Percentiles rank a stretch among this genome's conserved stretches.
Conservation (phyloP, 2,888 invertebrate genomes). For the Neoascia interrupta region DNA sequence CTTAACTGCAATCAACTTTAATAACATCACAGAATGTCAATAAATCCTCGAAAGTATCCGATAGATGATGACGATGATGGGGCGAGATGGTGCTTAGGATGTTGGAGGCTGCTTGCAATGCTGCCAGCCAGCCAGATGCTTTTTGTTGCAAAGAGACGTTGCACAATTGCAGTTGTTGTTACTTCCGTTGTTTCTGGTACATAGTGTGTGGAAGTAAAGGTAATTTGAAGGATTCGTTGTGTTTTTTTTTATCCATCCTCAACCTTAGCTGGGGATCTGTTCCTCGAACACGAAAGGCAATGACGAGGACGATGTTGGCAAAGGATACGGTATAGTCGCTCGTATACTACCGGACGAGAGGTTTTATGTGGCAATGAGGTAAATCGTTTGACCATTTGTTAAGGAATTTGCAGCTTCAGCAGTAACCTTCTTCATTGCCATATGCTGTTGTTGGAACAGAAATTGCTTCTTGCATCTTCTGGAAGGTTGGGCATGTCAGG, state of each 20-base stretch:
- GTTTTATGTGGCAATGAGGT: constrained; percentile 64
- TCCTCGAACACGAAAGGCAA: constrained; percentile 35
- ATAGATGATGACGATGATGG: constrained; percentile 68
- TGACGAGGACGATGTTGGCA: no score
- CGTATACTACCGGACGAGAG: constrained; percentile 15
- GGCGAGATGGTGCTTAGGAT: constrained; percentile 56
- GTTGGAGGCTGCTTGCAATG: constrained; percentile 15
- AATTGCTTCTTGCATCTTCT: constrained; percentile 15
- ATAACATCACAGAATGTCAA: constrained; percentile 77
- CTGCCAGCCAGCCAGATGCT: background rate
- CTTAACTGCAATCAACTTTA: constrained; percentile 68
- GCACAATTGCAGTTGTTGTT: constrained; percentile 45
- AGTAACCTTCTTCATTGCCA: constrained; percentile 30
- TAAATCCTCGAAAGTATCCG: constrained; percentile 75
- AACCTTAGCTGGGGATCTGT: constrained; percentile 19
- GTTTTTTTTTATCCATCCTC: constrained; percentile 12
- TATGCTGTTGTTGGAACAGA: constrained; percentile 39
- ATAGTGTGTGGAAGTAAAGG: constrained; percentile 42
- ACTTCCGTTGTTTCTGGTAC: constrained; percentile 28
- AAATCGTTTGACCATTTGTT: constrained; percentile 63
- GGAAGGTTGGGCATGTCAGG: background rate
- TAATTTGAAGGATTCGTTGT: constrained; percentile 51
- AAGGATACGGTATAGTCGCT: background rate
- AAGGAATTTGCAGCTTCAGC: constrained; percentile 54
- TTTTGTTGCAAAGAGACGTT: constrained; percentile 4